These are phyloP conservation scores for Beris chalybata DNA, from an alignment of 2,888 invertebrate genomes.

Conservation along the genomic window DNA sequence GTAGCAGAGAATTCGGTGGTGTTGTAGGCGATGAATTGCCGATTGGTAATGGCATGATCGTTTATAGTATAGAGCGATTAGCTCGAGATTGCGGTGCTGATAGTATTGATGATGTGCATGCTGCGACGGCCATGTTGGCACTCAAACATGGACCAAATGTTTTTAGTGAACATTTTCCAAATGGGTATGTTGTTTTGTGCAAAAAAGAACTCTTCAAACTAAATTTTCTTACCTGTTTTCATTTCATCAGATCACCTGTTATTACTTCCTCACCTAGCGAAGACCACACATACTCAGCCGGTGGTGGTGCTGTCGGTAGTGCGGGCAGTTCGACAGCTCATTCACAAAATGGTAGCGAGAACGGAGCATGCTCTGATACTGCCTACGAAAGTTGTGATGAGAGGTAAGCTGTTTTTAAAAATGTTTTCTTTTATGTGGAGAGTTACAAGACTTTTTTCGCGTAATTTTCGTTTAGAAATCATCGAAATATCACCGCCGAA, in stretches of 20 bases:
- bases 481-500: conserved; percentile 52
- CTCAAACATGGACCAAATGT: conserved; percentile 82
- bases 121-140: conserved; percentile 85
- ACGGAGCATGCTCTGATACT: conserved; percentile 60
- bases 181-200: conserved; percentile 47
- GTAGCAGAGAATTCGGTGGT: conserved; percentile 13
- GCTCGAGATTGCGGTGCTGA: conserved; percentile 58
- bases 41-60: conserved; percentile 5
- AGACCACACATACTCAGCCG: conserved; percentile 89
- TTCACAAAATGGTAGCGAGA: conserved; percentile 46
- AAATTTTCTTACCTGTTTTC: conserved; percentile 7
- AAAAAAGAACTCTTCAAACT: neutral
- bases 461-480: conserved; percentile 9
- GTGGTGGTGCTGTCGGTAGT: conserved; percentile 49
- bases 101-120: conserved; percentile 75
- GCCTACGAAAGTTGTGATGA: conserved; percentile 63
- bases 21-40: conserved; percentile 45
- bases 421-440: neutral
- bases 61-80: conserved; percentile 44
- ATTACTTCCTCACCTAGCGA: conserved; percentile 88
- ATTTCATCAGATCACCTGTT: conserved; percentile 57
- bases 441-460: conserved; percentile 12
- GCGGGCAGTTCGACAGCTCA: conserved; percentile 29
- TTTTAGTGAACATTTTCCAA: conserved; percentile 56
- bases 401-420: conserved; percentile 50